Base-by-base conservation (phyloP, 2,797 vertebrate species). In the Mus caroli region DNA sequence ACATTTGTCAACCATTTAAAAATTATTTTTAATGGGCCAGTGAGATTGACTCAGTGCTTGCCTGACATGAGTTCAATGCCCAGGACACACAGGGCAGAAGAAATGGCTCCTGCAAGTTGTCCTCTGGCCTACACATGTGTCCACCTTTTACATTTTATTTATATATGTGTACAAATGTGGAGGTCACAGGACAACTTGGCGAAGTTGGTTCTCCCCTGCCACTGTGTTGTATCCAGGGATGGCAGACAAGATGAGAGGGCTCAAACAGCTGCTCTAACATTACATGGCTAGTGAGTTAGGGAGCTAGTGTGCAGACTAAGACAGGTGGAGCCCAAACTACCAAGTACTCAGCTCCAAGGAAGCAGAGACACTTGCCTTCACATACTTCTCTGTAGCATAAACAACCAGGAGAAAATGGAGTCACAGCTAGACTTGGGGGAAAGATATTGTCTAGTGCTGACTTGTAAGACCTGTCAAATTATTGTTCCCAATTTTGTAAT, bases 381-480 rank as follows among this genome's bases (percentile, higher is more conserved):
- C 37, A 69, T 67, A 80, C 71, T 80, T 77, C 52, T 92, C 52
- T 80, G 80, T 62, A 58, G 43, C 15, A 24, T 75, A 73, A 69
- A 79, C 85, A 95, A 80, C 83, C 71, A 56, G 80, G 62, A 93
- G 91, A 80, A 92, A 95, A 75, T 11, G 13, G n/a, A 94, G 92
- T 37, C 54, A 50, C 40, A 40, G 79, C n/a, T 82, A 67, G 62
- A 60, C n/a, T 62, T 34, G 28, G 80, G 58, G 87, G 85, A 40
- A 82, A 90, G 56, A 71, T 50, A 26, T 26, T 67, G 11, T 60
- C 43, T 82, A 88, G 31, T 5, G 5, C 75, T 88, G 77, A 84
- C 76, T 58, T 60, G 0, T 43, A 80, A 12, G 28, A 46, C 69
- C 64, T 60, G 37, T 22, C 73, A 50, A 82, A 94, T 17, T 54